These are phyloP conservation scores for Ophiodon elongatus DNA, from an alignment of 2,113 vertebrate species.

Conservation along the genomic window DNA sequence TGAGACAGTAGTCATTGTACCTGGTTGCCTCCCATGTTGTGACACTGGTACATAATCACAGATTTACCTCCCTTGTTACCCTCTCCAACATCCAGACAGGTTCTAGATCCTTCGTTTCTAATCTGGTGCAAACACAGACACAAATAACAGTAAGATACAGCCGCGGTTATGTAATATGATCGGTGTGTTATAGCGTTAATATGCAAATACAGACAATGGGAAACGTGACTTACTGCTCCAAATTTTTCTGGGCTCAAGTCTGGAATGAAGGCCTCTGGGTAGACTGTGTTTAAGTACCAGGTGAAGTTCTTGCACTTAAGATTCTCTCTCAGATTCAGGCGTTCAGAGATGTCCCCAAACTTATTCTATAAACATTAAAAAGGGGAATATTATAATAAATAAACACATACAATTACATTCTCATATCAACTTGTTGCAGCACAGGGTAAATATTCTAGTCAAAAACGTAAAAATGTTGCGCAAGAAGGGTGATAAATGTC, in stretches of 20 bases:
- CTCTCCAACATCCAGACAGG: conserved; percentile 93
- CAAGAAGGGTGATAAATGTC: neutral
- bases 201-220: neutral
- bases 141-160: neutral
- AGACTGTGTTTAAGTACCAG: conserved; percentile 93
- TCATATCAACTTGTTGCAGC: neutral
- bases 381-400: neutral
- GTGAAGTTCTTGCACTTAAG: conserved; percentile 95
- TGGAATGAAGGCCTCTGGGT: conserved; percentile 94
- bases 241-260: conserved; percentile 88
- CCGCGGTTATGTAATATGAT: neutral
- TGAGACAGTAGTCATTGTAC: conserved; percentile 72
- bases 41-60: conserved; percentile 94
- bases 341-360: conserved; percentile 91
- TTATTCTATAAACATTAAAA: conserved; percentile 82
- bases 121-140: conserved; percentile 82
- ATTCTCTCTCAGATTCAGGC: conserved; percentile 88
- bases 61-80: conserved; percentile 91
- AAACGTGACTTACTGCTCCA: conserved; percentile 88
- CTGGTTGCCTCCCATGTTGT: conserved; percentile 98
- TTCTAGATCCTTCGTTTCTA: conserved; percentile 86
- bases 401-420: neutral
- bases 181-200: accelerated
- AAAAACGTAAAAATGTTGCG: neutral
- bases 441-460: neutral